These are phyloP conservation scores for Parazoanthus swiftii DNA, from an alignment of 92 coral and sea anemone genomes.

Conservation along the genomic window DNA sequence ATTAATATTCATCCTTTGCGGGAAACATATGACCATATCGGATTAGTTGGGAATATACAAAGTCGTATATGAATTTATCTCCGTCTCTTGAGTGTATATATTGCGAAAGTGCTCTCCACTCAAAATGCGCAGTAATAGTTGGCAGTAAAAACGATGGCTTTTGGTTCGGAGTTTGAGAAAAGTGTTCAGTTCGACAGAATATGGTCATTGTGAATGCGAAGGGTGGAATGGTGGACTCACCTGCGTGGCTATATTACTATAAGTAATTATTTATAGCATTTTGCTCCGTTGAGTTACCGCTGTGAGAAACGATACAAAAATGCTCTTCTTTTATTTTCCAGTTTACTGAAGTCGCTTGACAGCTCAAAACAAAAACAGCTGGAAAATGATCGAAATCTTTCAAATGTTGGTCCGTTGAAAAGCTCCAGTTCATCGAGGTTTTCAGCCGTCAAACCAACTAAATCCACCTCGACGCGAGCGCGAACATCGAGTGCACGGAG, in stretches of 20 bases:
- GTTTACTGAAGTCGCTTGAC: constrained; percentile 80
- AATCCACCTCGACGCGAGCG: constrained; percentile 44
- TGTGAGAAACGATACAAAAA: background rate
- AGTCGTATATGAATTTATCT: background rate
- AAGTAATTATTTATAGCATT: constrained; percentile 52
- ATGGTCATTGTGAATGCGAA: constrained; percentile 2
- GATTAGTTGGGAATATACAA: constrained; percentile 11
- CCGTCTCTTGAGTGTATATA: background rate
- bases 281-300: constrained; percentile 5
- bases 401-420: constrained; percentile 61
- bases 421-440: constrained; percentile 48
- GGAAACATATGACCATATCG: constrained; percentile 20
- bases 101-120: background rate
- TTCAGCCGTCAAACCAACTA: constrained; percentile 53
- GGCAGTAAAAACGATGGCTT: background rate
- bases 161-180: background rate
- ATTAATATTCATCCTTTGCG: constrained; percentile 59
- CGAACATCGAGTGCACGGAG: constrained; percentile 75
- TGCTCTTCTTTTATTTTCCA: constrained; percentile 25
- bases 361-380: constrained; percentile 91
- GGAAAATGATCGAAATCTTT: constrained; percentile 81
- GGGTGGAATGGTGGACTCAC: constrained; percentile 22
- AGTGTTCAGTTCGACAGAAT: background rate
- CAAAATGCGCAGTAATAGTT: background rate
- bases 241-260: constrained; percentile 68